These are phyloP conservation scores for Clanis bilineata DNA, from an alignment of 2,888 invertebrate genomes.

Conservation along the genomic window DNA sequence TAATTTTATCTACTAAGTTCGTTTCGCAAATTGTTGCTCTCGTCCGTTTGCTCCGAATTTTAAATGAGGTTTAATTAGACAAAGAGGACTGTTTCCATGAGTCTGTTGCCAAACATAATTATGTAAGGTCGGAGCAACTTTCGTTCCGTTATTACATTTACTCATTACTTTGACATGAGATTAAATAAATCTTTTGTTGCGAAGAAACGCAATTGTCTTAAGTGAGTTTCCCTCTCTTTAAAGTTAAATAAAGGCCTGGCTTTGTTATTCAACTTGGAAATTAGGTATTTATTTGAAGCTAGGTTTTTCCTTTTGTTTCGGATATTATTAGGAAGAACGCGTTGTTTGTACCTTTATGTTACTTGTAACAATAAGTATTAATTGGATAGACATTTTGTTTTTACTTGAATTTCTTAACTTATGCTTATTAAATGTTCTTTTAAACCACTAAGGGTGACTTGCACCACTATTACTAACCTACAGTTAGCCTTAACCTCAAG, in stretches of 20 bases:
- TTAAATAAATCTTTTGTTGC: conserved; percentile 22
- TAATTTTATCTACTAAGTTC: not conserved
- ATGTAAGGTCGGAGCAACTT: conserved; percentile 19
- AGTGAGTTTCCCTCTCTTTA: conserved; percentile 3
- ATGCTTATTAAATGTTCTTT: too few species aligned
- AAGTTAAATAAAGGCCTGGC: not conserved
- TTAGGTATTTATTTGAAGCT: not conserved
- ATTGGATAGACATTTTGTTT: too few species aligned
- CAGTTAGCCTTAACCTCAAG: too few species aligned
- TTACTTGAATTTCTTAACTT: too few species aligned
- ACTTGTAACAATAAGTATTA: too few species aligned
- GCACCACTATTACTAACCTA: too few species aligned
- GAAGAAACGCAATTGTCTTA: conserved; percentile 7
- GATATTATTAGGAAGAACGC: not conserved
- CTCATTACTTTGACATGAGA: conserved; percentile 40
- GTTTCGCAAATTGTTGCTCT: not conserved
- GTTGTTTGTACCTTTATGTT: too few species aligned
- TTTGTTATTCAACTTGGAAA: conserved; percentile 4
- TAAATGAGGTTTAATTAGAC: conserved; percentile 18
- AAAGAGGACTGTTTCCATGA: conserved; percentile 17
- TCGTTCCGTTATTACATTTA: conserved; percentile 36
- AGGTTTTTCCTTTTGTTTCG: not conserved
- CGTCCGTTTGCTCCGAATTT: not conserved
- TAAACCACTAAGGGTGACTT: too few species aligned
- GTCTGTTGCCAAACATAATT: conserved; percentile 25